Evolutionary conservation across 2,888 invertebrate genomes (phyloP).

Genomic region (Idaea dimidiata): DNA sequence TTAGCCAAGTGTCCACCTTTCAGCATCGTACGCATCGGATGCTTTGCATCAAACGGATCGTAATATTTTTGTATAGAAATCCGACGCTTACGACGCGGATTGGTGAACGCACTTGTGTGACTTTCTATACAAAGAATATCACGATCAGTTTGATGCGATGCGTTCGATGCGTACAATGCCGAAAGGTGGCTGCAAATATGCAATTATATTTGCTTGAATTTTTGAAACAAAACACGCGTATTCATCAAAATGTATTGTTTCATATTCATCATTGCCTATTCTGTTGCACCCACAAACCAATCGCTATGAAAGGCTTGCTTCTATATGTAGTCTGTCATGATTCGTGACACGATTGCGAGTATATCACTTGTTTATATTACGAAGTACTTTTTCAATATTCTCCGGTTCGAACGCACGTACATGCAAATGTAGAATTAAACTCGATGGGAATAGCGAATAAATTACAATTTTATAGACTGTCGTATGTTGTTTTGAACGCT

Average conservation of each 20-base stretch:
- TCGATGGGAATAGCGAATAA: conserved; percentile 16
- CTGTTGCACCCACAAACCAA: conserved; percentile 17
- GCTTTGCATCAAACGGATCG: too few relatives aligned
- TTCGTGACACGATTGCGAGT: conserved; percentile 30
- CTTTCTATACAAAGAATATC: too few relatives aligned
- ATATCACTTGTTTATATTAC: conserved; percentile 29
- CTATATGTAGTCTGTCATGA: conserved; percentile 36
- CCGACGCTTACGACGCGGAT: too few relatives aligned
- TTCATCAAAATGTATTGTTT: background rate
- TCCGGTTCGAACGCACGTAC: conserved; percentile 15
- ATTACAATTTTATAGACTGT: conserved; percentile 3
- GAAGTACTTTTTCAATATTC: conserved; percentile 20
- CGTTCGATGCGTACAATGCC: too few relatives aligned
- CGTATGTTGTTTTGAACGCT: conserved; percentile 4
- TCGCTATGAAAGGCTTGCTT: conserved; percentile 29
- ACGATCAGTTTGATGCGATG: too few relatives aligned
- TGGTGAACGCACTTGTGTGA: too few relatives aligned
- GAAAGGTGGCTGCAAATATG: too few relatives aligned
- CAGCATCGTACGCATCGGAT: too few relatives aligned
- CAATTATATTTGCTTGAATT: background rate
- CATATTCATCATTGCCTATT: background rate
- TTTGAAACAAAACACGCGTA: background rate
- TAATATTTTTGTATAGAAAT: too few relatives aligned
- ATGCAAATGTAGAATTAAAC: conserved; percentile 17
- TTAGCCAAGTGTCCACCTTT: too few relatives aligned